Evolutionary conservation across 2,113 vertebrate genomes (phyloP), one percentile per base, ranked within the genome.

Genomic region (Columba janthina): DNA sequence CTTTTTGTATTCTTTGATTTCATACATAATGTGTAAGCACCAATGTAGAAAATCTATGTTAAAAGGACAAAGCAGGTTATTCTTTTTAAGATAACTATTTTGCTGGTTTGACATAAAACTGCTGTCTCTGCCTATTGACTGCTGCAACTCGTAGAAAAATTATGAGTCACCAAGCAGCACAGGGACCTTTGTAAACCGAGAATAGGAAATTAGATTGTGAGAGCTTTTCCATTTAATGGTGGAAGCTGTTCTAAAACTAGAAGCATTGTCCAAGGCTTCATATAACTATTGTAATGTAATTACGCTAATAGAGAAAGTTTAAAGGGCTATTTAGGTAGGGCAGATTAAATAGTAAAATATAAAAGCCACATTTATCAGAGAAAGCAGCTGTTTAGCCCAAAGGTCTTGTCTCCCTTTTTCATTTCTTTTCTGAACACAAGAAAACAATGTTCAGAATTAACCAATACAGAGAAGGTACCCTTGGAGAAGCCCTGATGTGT

Each of bases 171-270:
- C 53, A 88, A 77, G 75, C 10, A 90, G 58, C 38, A 64, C 75
- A 89, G 67, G 29, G 64, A 46, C 64, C 46, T 89, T 57, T 82
- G 69, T 84, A 97, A 97, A 91, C 11, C 20, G 72, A 94, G 66
- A 94, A 76, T 36, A 85, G 25, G 75, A 97, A 95, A 96, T 90
- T 86, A 73, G 72, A 95, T 91, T 85, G 8, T 54, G 31, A 95
- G 38, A 92, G 48, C 18, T 94, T 96, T 95, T n/a, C 60, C 9
- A 44, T 20, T 78, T 71, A 38, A 19, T 25, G 15, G 61, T 90
- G 19, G 34, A 51, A 91, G 34, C 9, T 85, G 61, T 90, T 76
- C 82, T 92, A 85, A 96, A 94, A 76, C 32, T 44, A 51, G 24
- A 93, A 96, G 15, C 65, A 15, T 26, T 79, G 74, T 83, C 48